Conservation (phyloP, 2,888 invertebrate genomes). For the Strigamia transsilvanica region DNA sequence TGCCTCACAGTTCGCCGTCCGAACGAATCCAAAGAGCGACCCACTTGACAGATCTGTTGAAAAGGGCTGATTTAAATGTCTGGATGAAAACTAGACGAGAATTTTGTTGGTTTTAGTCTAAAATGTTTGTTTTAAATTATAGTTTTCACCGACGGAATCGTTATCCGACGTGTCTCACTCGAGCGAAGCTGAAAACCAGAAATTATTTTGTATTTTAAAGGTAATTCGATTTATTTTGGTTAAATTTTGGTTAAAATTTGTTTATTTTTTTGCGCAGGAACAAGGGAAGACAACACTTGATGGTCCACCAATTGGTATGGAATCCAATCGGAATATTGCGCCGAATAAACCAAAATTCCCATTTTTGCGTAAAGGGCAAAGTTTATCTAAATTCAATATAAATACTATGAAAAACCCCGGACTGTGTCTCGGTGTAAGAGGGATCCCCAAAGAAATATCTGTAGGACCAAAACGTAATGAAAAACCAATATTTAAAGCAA, state of each 20-base stretch:
- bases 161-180: too few species aligned
- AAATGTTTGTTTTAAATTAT: too few species aligned
- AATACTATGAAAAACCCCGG: background rate
- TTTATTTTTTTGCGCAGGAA: background rate
- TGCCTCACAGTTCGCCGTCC: background rate
- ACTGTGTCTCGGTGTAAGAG: background rate
- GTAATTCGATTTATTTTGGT: too few species aligned
- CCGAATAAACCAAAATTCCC: background rate
- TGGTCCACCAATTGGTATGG: too few species aligned
- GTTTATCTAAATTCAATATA: background rate
- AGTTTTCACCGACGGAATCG: too few species aligned
- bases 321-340: too few species aligned
- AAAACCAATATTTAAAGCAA: background rate
- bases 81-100: too few species aligned
- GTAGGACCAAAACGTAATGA: background rate
- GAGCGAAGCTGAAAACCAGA: background rate
- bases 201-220: too few species aligned
- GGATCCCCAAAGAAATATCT: background rate
- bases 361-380: conserved; percentile 9
- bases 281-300: too few species aligned
- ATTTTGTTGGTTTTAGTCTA: too few species aligned
- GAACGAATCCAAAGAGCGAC: background rate
- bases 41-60: background rate
- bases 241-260: too few species aligned
- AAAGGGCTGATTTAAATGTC: background rate